A percentile compares a stretch with the other conserved stretches of the same genome.
phyloP scores from a whole-genome alignment of 2,113 vertebrate genomes.

The Holacanthus passer region DNA sequence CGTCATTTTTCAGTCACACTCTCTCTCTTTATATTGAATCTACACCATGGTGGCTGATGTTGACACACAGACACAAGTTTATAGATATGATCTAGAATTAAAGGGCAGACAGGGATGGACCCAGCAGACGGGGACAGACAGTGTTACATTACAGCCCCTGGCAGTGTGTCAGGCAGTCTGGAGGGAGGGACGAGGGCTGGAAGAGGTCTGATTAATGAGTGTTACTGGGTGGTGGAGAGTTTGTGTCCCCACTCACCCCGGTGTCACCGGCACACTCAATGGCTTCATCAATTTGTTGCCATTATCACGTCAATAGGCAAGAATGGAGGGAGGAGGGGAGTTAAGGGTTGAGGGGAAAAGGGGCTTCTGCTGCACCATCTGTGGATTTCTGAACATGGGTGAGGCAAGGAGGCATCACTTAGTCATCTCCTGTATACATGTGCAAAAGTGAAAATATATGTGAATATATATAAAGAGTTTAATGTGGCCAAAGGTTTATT shows the following conservation, averaged over 20 bases:
- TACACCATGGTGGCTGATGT: too few species aligned
- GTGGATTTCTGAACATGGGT: slow-evolving; percentile 52
- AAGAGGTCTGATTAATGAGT: slow-evolving; percentile 82
- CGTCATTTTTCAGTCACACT: not conserved
- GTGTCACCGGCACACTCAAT: slow-evolving; percentile 82
- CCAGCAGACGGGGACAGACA: slow-evolving; percentile 1
- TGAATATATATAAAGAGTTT: not conserved
- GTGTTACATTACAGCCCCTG: slow-evolving; percentile 54
- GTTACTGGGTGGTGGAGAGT: slow-evolving; percentile 83
- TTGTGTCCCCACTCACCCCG: slow-evolving; percentile 80
- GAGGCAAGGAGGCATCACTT: not conserved
- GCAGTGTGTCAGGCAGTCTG: slow-evolving; percentile 59
- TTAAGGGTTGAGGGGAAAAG: slow-evolving; percentile 8
- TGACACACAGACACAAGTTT: not conserved
- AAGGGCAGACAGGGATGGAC: slow-evolving; percentile 18
- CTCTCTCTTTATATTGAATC: not conserved
- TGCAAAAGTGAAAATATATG: not conserved
- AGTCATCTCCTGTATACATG: not conserved
- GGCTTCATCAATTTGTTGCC: slow-evolving; percentile 86
- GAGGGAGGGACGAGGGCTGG: slow-evolving; percentile 52
- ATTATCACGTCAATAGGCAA: slow-evolving; percentile 85
- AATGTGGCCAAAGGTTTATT: not conserved
- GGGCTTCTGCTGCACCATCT: slow-evolving; percentile 73
- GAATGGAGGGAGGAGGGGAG: slow-evolving; percentile 60
- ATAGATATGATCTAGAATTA: slow-evolving; percentile 1